These are phyloP conservation scores for Meloidogyne floridensis DNA, from an alignment of 1,140 invertebrate species.

Conservation along the genomic window DNA sequence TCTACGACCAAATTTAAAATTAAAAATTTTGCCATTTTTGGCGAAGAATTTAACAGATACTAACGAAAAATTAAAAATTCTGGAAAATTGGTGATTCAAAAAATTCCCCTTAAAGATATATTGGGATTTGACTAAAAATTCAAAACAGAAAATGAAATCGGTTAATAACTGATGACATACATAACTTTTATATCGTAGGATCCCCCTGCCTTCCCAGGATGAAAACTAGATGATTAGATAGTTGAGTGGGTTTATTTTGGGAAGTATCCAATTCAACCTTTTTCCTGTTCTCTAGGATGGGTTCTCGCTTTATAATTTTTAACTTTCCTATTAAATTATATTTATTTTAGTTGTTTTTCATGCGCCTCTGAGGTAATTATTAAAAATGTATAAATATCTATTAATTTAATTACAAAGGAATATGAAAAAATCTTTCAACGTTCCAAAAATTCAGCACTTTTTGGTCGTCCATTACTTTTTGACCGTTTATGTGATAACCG, in stretches of 20 bases:
- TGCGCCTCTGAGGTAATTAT: slow-evolving; percentile 44
- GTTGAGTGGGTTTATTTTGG: no score
- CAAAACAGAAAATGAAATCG: no score
- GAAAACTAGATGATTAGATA: no score
- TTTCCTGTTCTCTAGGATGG: no score
- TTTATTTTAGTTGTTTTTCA: slow-evolving; percentile 43
- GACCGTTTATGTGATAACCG: slow-evolving; percentile 44
- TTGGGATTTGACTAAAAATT: no score
- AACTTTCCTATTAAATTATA: neutral
- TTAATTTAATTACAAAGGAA: slow-evolving; percentile 8
- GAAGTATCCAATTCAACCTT: no score
- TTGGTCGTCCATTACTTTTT: slow-evolving; percentile 48
- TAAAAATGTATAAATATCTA: neutral
- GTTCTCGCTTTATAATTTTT: no score
- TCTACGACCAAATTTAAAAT: no score
- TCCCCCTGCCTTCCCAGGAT: no score
- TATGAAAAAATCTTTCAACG: slow-evolving; percentile 46
- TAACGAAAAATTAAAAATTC: neutral
- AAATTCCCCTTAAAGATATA: neutral
- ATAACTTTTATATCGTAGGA: no score
- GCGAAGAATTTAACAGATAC: no score
- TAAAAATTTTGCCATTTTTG: neutral
- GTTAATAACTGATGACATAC: no score
- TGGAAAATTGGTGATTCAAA: neutral
- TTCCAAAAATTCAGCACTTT: slow-evolving; percentile 42